Conservation (phyloP, 1,140 invertebrate species). For the Achatina immaculata region DNA sequence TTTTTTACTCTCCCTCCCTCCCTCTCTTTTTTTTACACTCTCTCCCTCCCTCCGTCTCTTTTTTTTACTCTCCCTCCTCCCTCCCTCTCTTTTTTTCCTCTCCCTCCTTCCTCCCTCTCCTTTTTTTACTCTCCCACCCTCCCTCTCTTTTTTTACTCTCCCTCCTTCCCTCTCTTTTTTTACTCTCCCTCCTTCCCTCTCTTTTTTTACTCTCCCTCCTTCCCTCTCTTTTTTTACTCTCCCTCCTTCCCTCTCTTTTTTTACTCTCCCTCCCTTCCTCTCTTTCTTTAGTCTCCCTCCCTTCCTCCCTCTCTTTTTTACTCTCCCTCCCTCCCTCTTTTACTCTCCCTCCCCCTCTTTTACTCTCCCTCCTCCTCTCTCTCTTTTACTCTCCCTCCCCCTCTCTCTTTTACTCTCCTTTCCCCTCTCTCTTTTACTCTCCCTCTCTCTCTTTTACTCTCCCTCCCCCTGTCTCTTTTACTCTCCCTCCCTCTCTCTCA, state of each 20-base stretch:
- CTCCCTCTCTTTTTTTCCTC: neutral
- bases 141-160: neutral
- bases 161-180: neutral
- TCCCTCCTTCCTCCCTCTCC: neutral
- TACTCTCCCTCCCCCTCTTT: too few species aligned
- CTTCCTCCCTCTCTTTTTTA: neutral
- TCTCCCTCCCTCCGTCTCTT: neutral
- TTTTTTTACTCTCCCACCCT: neutral
- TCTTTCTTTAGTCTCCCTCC: neutral
- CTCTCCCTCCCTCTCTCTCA: too few species aligned
- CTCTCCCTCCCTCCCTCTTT: too few species aligned
- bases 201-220: constrained; percentile 2
- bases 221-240: neutral
- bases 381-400: too few species aligned
- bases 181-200: neutral
- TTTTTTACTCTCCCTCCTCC: neutral
- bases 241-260: neutral
- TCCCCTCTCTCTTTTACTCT: too few species aligned
- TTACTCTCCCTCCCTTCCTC: neutral
- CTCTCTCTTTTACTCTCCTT: too few species aligned
- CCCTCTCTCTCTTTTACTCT: too few species aligned
- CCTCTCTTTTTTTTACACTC: constrained; percentile 21
- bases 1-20: constrained; percentile 27
- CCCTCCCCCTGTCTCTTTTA: too few species aligned
- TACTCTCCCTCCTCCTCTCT: too few species aligned